Percentiles rank a stretch among this genome's conserved stretches.
These are phyloP conservation scores for Albula glossodonta DNA, from an alignment of 2,113 vertebrate species.

Conservation along the genomic window DNA sequence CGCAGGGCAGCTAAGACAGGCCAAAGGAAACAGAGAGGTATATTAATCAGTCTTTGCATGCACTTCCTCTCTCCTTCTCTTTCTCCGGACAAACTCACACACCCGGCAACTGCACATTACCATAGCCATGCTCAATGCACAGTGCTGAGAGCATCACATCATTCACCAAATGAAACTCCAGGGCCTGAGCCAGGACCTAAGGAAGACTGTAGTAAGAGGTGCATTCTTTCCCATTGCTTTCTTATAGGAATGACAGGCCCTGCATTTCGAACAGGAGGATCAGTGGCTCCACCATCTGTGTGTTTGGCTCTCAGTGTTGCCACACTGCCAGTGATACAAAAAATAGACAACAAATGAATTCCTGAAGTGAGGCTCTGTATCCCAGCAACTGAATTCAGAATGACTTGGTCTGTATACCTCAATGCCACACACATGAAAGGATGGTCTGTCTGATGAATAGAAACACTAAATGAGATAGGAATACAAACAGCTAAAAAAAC, in stretches of 20 bases:
- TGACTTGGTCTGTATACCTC: not conserved
- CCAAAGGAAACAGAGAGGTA: not conserved
- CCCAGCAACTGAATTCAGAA: slow-evolving; percentile 2
- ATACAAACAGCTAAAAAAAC: not conserved
- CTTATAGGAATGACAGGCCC: not conserved
- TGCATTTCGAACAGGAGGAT: not conserved
- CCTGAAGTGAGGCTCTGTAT: slow-evolving; percentile 8
- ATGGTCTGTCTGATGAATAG: not conserved
- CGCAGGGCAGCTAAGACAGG: not conserved
- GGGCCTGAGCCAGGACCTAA: not conserved
- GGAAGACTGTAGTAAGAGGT: not conserved
- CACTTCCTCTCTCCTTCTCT: not conserved
- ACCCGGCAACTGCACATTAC: not conserved
- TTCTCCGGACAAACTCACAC: not conserved
- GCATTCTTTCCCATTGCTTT: not conserved
- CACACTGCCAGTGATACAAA: not conserved
- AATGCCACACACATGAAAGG: not conserved
- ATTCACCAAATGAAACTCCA: not conserved
- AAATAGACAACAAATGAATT: slow-evolving; percentile 5
- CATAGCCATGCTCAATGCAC: not conserved
- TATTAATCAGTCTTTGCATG: not conserved
- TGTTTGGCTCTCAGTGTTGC: not conserved
- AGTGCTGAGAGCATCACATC: not conserved
- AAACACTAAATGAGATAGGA: not conserved
- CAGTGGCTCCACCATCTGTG: slow-evolving; percentile 5